Base-by-base conservation (phyloP, 2,888 invertebrate genomes). In the Choristoneura rosaceana region DNA sequence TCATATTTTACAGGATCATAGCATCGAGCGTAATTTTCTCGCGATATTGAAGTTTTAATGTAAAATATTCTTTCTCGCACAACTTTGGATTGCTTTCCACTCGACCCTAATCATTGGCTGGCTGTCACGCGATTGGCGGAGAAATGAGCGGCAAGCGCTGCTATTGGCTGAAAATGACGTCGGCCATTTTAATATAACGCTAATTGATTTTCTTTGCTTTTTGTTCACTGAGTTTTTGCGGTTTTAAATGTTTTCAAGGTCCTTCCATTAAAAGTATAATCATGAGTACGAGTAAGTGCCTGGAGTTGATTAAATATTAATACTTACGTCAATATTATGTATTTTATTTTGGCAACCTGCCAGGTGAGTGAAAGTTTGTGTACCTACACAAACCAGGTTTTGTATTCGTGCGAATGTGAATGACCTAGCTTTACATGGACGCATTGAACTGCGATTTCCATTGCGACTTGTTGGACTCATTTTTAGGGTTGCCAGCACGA, bases 41-140 rank as follows among this genome's bases (percentile, higher is more conserved):
- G 41, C 52, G 41, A 60, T 47, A 59, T 17, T 38, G 12, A n/a
- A 38, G 68, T 64, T 64, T 33, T 33, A 25, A 61, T 50, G 50
- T 69, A 45, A 43, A 69, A 66, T 59, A 64, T 60, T 60, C n/a
- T 68, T 66, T 65, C 59, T 58, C 47, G 34, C 10, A 43, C 47
- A 75, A 74, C 50, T 71, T 74, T 68, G 55, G 69, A 75, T 75
- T 74, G 75, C 61, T 52, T 75, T 70, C 71, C 63, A 62, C 47
- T 58, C 58, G 62, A 73, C 73, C 71, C 60, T 69, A 73, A 73
- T 73, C 73, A 70, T 64, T 64, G 66, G 60, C 63, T 33, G 52
- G 5, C 15, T 52, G 66, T 45, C 63, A 47, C 25, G 45, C 10
- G 43, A 63, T 63, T 63, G 63, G 47, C 55, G 55, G 65, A 64